Percentiles rank a stretch among this genome's conserved stretches.
Evolutionary conservation across 1,140 invertebrate species (phyloP).

Genomic region (Pachyrhynchus sulphureomaculatus): DNA sequence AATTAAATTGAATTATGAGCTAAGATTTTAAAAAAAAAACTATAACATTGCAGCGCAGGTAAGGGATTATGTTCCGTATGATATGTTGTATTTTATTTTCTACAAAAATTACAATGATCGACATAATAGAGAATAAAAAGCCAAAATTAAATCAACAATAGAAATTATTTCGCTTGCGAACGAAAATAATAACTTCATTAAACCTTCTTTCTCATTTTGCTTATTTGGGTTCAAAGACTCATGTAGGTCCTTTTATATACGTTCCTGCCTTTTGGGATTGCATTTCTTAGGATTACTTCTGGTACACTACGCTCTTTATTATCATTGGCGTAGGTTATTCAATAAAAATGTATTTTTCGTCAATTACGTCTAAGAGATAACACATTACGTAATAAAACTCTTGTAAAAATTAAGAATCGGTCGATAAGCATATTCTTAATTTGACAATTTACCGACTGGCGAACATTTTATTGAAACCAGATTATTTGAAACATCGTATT

Average conservation of each 20-base stretch:
- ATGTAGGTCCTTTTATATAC: slow-evolving; percentile 6
- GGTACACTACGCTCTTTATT: background rate
- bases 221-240: slow-evolving; percentile 23
- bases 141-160: slow-evolving; percentile 21
- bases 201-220: slow-evolving; percentile 14
- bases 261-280: slow-evolving; percentile 18
- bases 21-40: no score
- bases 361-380: no score
- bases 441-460: no score
- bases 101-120: background rate
- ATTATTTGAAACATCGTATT: no score
- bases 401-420: no score
- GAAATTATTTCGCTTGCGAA: slow-evolving; percentile 18
- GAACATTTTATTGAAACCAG: no score
- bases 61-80: no score
- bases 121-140: slow-evolving; percentile 11
- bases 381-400: no score
- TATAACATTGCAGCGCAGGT: no score
- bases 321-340: slow-evolving; percentile 5
- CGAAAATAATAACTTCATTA: slow-evolving; percentile 32
- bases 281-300: slow-evolving; percentile 20
- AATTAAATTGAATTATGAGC: no score
- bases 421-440: no score
- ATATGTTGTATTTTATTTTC: background rate
- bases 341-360: no score